phyloP scores from a whole-genome alignment of 2,888 invertebrate species.

The Dusona sp. region DNA sequence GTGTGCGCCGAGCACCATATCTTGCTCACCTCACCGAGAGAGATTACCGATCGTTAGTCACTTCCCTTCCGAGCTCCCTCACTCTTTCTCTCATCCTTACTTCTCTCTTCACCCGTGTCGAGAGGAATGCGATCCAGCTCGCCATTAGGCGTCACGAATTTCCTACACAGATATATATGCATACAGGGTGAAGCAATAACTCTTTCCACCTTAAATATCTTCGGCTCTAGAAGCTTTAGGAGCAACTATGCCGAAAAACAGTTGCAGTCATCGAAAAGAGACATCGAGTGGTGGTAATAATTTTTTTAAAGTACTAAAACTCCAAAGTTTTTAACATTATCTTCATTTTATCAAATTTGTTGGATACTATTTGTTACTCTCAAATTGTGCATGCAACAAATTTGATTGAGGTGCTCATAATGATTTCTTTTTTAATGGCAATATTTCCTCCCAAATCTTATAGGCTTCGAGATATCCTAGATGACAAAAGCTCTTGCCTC shows the following conservation, averaged over 20 bases:
- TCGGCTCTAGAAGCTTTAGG: too few species aligned
- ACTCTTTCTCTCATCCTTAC: conserved; percentile 25
- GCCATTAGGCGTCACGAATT: conserved; percentile 67
- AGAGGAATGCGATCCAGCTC: conserved; percentile 59
- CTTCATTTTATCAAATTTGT: too few species aligned
- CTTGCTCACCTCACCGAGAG: conserved; percentile 70
- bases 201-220: background rate
- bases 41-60: conserved; percentile 70
- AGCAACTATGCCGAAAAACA: too few species aligned
- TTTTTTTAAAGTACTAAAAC: too few species aligned
- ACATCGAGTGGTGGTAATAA: too few species aligned
- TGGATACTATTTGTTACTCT: too few species aligned
- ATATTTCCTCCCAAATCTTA: too few species aligned
- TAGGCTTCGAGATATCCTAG: background rate
- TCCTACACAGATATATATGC: conserved; percentile 13
- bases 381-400: too few species aligned
- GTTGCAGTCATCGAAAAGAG: too few species aligned
- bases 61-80: conserved; percentile 59
- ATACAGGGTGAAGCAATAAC: background rate
- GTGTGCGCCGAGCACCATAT: conserved; percentile 64
- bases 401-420: too few species aligned
- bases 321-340: too few species aligned
- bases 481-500: background rate
- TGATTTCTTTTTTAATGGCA: too few species aligned
- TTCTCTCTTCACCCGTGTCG: conserved; percentile 39